A percentile compares a stretch with the other conserved stretches of the same genome.
Evolutionary conservation across 2,797 vertebrate genomes (phyloP).

Genomic region (Onychomys arenicola): DNA sequence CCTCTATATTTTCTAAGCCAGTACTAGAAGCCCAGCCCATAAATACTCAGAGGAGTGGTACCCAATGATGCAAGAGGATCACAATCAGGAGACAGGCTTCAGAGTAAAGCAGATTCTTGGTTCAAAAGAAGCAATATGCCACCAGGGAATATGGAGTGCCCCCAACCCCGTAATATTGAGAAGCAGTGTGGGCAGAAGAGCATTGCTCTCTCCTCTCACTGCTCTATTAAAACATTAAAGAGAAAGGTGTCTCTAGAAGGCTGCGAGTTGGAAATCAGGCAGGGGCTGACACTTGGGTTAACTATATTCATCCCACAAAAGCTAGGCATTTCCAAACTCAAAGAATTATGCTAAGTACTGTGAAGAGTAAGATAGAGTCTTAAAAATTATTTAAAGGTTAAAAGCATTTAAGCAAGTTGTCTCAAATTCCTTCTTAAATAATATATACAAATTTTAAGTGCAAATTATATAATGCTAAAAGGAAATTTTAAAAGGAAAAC

Average conservation of each 20-base stretch:
- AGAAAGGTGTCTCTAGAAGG: conserved; percentile 19
- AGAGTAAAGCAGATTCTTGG: not conserved
- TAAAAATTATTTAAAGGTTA: conserved; percentile 51
- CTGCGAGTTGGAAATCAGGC: not conserved
- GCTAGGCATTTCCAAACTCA: not conserved
- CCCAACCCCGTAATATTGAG: not conserved
- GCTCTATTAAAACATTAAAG: conserved; percentile 27
- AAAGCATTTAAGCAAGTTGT: conserved; percentile 26
- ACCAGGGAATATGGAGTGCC: not conserved
- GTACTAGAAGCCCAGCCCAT: not conserved
- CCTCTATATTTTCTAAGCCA: not conserved
- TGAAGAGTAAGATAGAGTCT: not conserved
- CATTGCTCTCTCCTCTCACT: not conserved
- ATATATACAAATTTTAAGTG: not conserved
- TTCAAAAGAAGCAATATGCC: not conserved
- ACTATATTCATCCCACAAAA: conserved; percentile 1
- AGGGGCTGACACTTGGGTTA: not conserved
- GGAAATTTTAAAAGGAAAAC: conserved; percentile 1
- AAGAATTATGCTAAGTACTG: conserved; percentile 27
- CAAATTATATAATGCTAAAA: not conserved
- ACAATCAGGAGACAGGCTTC: not conserved
- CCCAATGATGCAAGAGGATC: not conserved
- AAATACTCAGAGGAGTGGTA: not conserved
- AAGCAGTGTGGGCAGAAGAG: not conserved
- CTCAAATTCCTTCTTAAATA: conserved; percentile 15